phyloP scores from a whole-genome alignment of 2,888 invertebrate species.

The Malachius bipustulatus region DNA sequence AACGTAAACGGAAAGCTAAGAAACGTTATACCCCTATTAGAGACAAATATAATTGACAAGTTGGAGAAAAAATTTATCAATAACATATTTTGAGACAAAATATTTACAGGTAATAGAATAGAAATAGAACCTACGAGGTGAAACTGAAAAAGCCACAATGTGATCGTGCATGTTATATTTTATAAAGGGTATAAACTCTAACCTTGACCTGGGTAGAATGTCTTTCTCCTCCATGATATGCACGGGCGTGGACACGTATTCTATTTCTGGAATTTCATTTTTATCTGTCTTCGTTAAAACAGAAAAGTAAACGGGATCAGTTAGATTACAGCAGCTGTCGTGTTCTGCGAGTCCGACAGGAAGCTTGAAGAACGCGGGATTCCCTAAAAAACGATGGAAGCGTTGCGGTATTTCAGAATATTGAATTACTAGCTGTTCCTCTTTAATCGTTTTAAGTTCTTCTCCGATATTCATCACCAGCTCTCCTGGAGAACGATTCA shows the following conservation, averaged over 20 bases:
- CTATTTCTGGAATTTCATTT: constrained; percentile 26
- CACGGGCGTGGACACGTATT: constrained; percentile 26
- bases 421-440: constrained; percentile 26
- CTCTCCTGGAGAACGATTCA: constrained; percentile 22
- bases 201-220: constrained; percentile 24
- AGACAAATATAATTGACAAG: too few relatives aligned
- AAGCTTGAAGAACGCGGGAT: constrained; percentile 30
- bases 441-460: constrained; percentile 22
- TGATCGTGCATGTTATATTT: too few relatives aligned
- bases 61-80: too few relatives aligned
- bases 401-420: constrained; percentile 26
- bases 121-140: too few relatives aligned
- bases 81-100: too few relatives aligned
- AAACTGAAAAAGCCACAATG: too few relatives aligned
- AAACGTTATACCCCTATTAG: too few relatives aligned
- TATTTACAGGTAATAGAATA: too few relatives aligned
- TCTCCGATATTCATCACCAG: constrained; percentile 28
- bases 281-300: constrained; percentile 23
- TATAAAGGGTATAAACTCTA: too few relatives aligned
- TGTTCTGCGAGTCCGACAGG: constrained; percentile 23
- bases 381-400: constrained; percentile 31
- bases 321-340: constrained; percentile 7
- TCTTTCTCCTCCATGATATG: constrained; percentile 26
- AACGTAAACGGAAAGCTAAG: too few relatives aligned
- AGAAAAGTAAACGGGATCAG: constrained; percentile 21